These are phyloP conservation scores for Drosophila peninsularis DNA, from an alignment of 2,888 invertebrate genomes.

Conservation along the genomic window DNA sequence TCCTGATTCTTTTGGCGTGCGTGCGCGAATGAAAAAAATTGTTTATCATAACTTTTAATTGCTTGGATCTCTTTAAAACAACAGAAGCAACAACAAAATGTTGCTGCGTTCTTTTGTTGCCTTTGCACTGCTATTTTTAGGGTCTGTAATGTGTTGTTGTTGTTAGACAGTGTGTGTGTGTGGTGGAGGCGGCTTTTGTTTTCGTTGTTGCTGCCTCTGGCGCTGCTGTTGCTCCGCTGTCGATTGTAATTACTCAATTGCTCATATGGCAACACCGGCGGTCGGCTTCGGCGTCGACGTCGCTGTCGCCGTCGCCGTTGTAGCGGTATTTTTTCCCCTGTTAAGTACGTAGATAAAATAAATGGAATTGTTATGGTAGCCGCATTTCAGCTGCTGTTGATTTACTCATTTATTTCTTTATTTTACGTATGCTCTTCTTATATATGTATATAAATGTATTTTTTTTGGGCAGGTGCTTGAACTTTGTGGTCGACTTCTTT, in stretches of 20 bases:
- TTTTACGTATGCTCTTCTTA: constrained; percentile 33
- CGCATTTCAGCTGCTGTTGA: constrained; percentile 49
- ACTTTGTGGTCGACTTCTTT: constrained; percentile 63
- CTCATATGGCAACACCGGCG: constrained; percentile 71
- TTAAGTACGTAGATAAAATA: constrained; percentile 67
- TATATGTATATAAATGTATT: constrained; percentile 14
- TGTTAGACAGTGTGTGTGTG: constrained; percentile 1
- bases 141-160: constrained; percentile 54
- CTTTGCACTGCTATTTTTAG: constrained; percentile 58
- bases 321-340: constrained; percentile 44
- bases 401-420: constrained; percentile 55
- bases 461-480: constrained; percentile 74
- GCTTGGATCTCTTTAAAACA: constrained; percentile 69
- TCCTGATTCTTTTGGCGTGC: constrained; percentile 23
- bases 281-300: constrained; percentile 10
- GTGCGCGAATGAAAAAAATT: constrained; percentile 46
- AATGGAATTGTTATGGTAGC: constrained; percentile 69
- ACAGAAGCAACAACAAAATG: constrained; percentile 15
- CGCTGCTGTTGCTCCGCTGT: constrained; percentile 35
- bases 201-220: constrained; percentile 19
- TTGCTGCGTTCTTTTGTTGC: constrained; percentile 48
- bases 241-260: constrained; percentile 76
- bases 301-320: constrained; percentile 23
- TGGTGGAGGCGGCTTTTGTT: constrained; percentile 33
- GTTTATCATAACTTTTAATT: constrained; percentile 77